These are phyloP conservation scores for Bombyx huttoni DNA, from an alignment of 2,888 invertebrate genomes.

Conservation along the genomic window DNA sequence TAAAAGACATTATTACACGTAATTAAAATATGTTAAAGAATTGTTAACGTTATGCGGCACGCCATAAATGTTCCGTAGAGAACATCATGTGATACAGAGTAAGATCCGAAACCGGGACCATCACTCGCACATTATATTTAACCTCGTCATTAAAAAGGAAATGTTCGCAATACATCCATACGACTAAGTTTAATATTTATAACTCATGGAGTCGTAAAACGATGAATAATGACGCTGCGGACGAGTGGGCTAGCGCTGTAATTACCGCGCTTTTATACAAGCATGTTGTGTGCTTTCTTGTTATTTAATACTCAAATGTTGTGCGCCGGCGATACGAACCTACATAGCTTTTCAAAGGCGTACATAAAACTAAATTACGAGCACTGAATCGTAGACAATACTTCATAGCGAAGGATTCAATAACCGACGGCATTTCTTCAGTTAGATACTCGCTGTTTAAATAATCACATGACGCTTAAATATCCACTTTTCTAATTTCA, in stretches of 20 bases:
- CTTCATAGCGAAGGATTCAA: conserved; percentile 31
- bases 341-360: conserved; percentile 36
- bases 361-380: conserved; percentile 47
- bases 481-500: not conserved
- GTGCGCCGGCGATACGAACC: conserved; percentile 45
- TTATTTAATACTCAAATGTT: conserved; percentile 60
- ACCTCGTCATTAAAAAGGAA: conserved; percentile 68
- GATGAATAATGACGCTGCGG: conserved; percentile 70
- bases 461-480: too few relatives aligned
- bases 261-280: conserved; percentile 64
- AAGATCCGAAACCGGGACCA: conserved; percentile 44
- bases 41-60: conserved; percentile 39
- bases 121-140: conserved; percentile 62
- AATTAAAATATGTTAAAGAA: conserved; percentile 57
- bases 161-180: conserved; percentile 71
- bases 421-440: conserved; percentile 17
- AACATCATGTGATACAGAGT: conserved; percentile 29
- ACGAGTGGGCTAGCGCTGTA: conserved; percentile 67
- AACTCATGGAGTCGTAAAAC: conserved; percentile 70
- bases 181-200: conserved; percentile 71
- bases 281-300: conserved; percentile 57
- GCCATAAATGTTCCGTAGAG: conserved; percentile 46
- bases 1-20: conserved; percentile 50
- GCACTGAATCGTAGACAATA: conserved; percentile 26
- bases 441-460: not conserved